phyloP scores from a whole-genome alignment of 2,888 invertebrate species.

The Temnothorax ravouxi region DNA sequence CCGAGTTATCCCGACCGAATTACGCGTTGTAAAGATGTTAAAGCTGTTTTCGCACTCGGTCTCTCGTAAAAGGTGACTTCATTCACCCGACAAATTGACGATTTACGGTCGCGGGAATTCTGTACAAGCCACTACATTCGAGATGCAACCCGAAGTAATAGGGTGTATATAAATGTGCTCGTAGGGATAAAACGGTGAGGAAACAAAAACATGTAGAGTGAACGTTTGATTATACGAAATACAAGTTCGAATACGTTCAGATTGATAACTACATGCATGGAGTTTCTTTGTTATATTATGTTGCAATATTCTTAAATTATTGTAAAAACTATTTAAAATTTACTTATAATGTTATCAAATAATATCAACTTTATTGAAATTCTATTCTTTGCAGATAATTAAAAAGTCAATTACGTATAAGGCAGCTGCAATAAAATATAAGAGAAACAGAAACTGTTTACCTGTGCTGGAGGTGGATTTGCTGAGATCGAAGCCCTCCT shows the following conservation, averaged over 20 bases:
- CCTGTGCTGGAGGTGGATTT: constrained; percentile 90
- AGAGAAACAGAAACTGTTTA: constrained; percentile 85
- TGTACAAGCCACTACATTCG: constrained; percentile 46
- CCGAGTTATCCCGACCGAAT: constrained; percentile 58
- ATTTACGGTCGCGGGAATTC: constrained; percentile 72
- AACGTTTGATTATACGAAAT: not conserved
- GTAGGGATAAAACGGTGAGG: constrained; percentile 53
- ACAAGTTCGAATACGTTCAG: not conserved
- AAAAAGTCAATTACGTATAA: not conserved
- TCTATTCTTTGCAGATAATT: not conserved
- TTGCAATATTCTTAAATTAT: not conserved
- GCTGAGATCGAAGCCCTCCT: constrained; percentile 89
- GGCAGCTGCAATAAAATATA: not conserved
- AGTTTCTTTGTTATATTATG: not conserved
- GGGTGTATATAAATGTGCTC: constrained; percentile 57
- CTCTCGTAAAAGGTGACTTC: constrained; percentile 73
- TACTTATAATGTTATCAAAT: not conserved
- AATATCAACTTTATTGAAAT: not conserved
- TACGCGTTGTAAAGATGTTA: constrained; percentile 64
- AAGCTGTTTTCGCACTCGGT: constrained; percentile 68
- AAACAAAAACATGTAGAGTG: constrained; percentile 34
- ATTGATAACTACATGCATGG: not conserved
- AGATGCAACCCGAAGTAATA: constrained; percentile 64
- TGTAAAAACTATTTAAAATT: not conserved
- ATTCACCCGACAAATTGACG: constrained; percentile 71